Conservation (phyloP, 2,888 invertebrate genomes). For the Agrochola macilenta region DNA sequence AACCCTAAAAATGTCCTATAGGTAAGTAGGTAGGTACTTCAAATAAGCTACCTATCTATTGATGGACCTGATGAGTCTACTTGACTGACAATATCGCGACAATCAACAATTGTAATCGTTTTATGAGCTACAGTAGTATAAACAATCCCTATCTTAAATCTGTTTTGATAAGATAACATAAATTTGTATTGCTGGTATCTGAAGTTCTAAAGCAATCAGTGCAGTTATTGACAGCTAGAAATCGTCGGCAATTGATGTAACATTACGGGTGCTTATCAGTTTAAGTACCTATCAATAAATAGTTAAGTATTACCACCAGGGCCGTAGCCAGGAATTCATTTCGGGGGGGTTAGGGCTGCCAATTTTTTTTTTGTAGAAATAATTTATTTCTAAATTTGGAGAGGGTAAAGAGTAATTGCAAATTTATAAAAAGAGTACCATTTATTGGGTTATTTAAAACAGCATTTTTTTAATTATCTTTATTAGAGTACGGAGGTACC, state of each 20-base stretch:
- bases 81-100: slow-evolving; percentile 37
- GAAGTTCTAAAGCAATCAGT: slow-evolving; percentile 27
- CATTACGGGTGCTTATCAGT: slow-evolving; percentile 35
- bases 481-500: no score
- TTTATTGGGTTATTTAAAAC: no score
- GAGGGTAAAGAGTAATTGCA: no score
- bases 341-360: no score
- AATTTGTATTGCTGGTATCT: slow-evolving; percentile 27
- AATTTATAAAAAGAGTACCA: no score
- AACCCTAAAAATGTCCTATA: neutral
- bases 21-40: neutral
- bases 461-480: no score
- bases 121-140: slow-evolving; percentile 40
- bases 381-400: no score
- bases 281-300: slow-evolving; percentile 20
- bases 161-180: slow-evolving; percentile 57
- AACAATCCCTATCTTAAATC: slow-evolving; percentile 47
- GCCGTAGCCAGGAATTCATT: no score
- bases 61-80: neutral
- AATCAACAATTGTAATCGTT: slow-evolving; percentile 37
- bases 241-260: slow-evolving; percentile 21
- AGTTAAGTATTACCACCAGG: slow-evolving; percentile 1
- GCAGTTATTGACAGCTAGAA: slow-evolving; percentile 28
- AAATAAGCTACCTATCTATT: slow-evolving; percentile 13
- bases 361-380: no score